Conservation (phyloP, 2,888 invertebrate species). For the Lithophane semibrunnea region DNA sequence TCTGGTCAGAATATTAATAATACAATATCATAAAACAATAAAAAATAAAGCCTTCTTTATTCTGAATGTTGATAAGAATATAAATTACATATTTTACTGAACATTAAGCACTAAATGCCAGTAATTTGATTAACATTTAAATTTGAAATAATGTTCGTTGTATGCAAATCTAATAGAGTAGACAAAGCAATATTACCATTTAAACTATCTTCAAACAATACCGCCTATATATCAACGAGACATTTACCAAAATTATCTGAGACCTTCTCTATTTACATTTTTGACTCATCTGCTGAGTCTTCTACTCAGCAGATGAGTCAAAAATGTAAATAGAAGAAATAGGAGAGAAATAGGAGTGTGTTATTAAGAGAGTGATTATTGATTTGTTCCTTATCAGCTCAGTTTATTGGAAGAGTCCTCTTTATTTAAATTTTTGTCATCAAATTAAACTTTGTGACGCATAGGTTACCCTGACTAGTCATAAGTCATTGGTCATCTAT, state of each 20-base stretch:
- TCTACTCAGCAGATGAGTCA: too few relatives aligned
- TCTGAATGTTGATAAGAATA: slow-evolving; percentile 31
- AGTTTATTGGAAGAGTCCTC: slow-evolving; percentile 1
- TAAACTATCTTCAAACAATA: slow-evolving; percentile 68
- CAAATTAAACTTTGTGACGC: slow-evolving; percentile 9
- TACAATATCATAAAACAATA: slow-evolving; percentile 11
- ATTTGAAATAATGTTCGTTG: slow-evolving; percentile 64
- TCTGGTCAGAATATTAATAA: slow-evolving; percentile 2
- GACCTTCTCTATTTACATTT: slow-evolving; percentile 49
- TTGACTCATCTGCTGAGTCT: slow-evolving; percentile 39
- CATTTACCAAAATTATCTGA: slow-evolving; percentile 62
- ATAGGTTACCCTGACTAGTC: slow-evolving; percentile 9
- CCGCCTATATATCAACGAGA: slow-evolving; percentile 62
- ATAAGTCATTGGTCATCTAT: neutral
- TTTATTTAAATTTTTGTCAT: slow-evolving; percentile 10
- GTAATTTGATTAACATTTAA: slow-evolving; percentile 69
- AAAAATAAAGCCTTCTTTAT: slow-evolving; percentile 29
- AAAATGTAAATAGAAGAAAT: too few relatives aligned
- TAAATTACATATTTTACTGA: slow-evolving; percentile 54
- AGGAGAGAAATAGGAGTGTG: neutral
- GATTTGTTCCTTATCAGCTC: neutral
- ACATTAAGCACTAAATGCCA: slow-evolving; percentile 63
- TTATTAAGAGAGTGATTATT: slow-evolving; percentile 32
- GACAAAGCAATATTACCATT: slow-evolving; percentile 68
- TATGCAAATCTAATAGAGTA: slow-evolving; percentile 66